Percentiles rank a stretch among this genome's conserved stretches.
Conservation (phyloP, 2,113 vertebrate genomes). For the Oenanthe oenanthe region DNA sequence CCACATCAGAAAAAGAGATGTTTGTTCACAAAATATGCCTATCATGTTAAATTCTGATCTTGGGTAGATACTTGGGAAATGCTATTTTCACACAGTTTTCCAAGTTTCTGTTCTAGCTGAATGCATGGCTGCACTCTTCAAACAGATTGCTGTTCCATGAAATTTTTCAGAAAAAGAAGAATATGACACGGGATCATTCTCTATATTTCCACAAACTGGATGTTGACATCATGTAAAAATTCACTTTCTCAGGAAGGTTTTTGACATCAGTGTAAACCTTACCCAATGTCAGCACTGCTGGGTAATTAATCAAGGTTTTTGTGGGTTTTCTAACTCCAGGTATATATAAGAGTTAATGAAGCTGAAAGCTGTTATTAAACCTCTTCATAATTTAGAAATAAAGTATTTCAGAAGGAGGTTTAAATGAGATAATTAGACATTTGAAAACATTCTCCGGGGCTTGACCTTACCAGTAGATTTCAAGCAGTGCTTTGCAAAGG, state of each 20-base stretch:
- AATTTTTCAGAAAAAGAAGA: not conserved
- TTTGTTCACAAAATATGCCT: not conserved
- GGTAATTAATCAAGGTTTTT: not conserved
- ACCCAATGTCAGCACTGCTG: not conserved
- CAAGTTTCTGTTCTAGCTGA: not conserved
- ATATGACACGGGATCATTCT: not conserved
- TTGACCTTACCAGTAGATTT: not conserved
- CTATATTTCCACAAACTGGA: not conserved
- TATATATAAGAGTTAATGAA: slow-evolving; percentile 48
- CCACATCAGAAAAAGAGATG: not conserved
- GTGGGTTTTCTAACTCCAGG: not conserved
- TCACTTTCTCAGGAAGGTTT: not conserved
- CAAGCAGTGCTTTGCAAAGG: not conserved
- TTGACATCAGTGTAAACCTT: not conserved
- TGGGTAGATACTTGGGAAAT: not conserved
- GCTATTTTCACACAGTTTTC: not conserved
- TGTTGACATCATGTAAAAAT: not conserved
- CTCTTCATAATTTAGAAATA: slow-evolving; percentile 58
- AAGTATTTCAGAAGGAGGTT: slow-evolving; percentile 11
- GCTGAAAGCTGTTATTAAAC: slow-evolving; percentile 60
- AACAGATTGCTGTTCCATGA: not conserved
- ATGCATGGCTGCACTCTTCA: not conserved
- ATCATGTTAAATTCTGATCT: not conserved
- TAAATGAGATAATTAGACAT: slow-evolving; percentile 51
- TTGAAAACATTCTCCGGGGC: not conserved